phyloP scores from a whole-genome alignment of 2,888 invertebrate species.

The Xestia xanthographa region DNA sequence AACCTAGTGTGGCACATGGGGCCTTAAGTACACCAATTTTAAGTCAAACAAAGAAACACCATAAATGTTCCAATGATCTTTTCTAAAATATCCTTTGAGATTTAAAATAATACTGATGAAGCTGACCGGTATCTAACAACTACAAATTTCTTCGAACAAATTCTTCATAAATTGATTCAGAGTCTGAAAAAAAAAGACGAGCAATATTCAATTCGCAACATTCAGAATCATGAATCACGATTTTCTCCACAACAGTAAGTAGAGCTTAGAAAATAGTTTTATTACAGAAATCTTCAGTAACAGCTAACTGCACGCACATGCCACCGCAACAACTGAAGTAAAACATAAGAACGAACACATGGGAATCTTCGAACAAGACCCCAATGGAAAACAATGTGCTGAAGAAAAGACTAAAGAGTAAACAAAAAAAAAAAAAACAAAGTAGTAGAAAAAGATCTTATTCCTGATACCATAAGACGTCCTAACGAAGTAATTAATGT shows the following conservation, averaged over 20 bases:
- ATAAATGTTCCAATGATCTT: background rate
- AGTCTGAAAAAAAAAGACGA: constrained; percentile 16
- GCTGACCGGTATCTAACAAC: background rate
- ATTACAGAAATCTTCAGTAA: constrained; percentile 40
- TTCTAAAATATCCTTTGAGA: fast-evolving
- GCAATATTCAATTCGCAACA: constrained; percentile 7
- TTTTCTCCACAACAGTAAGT: constrained; percentile 50
- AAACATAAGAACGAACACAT: constrained; percentile 43
- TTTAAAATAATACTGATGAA: background rate
- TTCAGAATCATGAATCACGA: constrained; percentile 43
- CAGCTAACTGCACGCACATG: constrained; percentile 40
- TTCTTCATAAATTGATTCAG: background rate
- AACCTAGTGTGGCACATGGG: background rate
- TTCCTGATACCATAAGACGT: background rate
- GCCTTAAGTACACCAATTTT: no score
- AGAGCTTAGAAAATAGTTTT: constrained; percentile 57
- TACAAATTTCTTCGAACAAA: background rate
- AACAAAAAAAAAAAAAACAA: background rate
- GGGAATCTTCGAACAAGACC: constrained; percentile 17
- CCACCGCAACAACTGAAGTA: constrained; percentile 25
- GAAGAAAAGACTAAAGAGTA: background rate
- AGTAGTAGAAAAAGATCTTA: background rate
- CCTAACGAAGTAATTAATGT: background rate
- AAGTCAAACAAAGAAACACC: background rate
- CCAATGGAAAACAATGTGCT: background rate